Base-by-base conservation (phyloP, 2,888 invertebrate genomes). In the Hipparchia sbordonii region DNA sequence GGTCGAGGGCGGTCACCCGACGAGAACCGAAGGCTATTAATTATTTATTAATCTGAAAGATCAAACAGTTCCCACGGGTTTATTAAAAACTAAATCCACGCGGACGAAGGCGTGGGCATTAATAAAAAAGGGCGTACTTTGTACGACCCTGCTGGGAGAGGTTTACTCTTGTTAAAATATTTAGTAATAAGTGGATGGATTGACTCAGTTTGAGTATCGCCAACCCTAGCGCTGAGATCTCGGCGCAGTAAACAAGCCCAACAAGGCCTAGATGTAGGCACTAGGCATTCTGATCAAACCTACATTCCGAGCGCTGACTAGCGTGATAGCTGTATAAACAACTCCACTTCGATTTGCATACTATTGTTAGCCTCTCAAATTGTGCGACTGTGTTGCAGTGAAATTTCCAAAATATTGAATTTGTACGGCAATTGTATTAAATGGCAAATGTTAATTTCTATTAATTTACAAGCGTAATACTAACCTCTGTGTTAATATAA, bases 211-310 rank as follows among this genome's bases (percentile, higher is more conserved):
- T 56, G n/a, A 56, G 13, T 2, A 10, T 39, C 10, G 59, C 6
- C 52, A 65, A 65, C 65, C 65, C 52, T 65, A 52, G 6, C 12
- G 23, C 23, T 70, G 62, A 70, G 62, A 62, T 56, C 62, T 63
- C 54, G 12, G 45, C 33, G 39, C 46, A 62, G 54, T 62, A 62
- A 62, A 70, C 70, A 70, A 63, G 13, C 56, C 54, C 12, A 52
- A 63, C 70, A 46, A 70, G 72, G 69, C 65, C 71, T 69, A 69
- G 59, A 69, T 52, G 57, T 51, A 46, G 46, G 6, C 6, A 6
- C 39, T 48, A 67, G 62, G 70, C 70, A 65, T 65, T 63, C 61
- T 57, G 70, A 70, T 57, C 63, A 57, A 57, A n/a, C 63, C 63
- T 33, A 56, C 63, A 57, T 46, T 54, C 63, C 33, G 45, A 23